phyloP scores from a whole-genome alignment of 2,797 vertebrate species.

The Tragelaphus oryx region DNA sequence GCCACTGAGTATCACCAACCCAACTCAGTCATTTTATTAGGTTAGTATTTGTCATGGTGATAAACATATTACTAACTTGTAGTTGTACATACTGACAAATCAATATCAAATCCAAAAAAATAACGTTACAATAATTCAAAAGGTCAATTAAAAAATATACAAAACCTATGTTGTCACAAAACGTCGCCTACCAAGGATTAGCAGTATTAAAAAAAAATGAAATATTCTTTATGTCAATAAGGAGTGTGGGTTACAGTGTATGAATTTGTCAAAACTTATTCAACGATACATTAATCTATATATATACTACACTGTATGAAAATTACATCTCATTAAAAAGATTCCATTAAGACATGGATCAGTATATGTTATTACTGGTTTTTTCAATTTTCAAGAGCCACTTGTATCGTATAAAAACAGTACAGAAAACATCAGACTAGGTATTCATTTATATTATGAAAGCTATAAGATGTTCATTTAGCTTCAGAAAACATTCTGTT shows the following conservation, averaged over 20 bases:
- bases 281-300: background rate
- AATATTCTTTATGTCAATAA: background rate
- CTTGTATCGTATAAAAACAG: background rate
- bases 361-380: background rate
- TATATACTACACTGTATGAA: background rate
- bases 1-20: background rate
- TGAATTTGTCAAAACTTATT: background rate
- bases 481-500: background rate
- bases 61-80: background rate
- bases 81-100: background rate
- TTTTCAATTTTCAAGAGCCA: background rate
- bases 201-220: background rate
- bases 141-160: background rate
- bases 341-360: background rate
- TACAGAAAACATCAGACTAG: background rate
- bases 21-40: background rate
- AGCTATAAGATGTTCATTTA: background rate
- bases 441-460: background rate
- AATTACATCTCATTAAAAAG: background rate
- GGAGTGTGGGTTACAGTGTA: background rate
- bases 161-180: background rate
- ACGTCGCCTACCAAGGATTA: background rate
- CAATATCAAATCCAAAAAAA: conserved; percentile 6
- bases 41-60: background rate
- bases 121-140: background rate